Base-by-base conservation (phyloP, 2,888 invertebrate species). In the Macrosoma leucophasiata region DNA sequence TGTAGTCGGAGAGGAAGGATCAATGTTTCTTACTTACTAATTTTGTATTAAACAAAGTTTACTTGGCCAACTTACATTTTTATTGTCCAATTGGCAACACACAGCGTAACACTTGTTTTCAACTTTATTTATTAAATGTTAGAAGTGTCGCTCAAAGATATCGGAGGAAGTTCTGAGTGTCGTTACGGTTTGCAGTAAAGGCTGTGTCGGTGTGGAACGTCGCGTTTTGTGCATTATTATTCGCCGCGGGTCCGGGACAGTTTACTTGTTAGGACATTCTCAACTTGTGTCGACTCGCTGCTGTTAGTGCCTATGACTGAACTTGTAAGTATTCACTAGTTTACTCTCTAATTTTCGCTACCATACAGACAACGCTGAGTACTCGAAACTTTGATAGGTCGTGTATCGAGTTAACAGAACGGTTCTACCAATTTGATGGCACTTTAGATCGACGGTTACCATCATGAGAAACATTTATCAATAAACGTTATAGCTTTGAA, bases 331-430 rank as follows among this genome's bases (percentile, higher is more conserved):
- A 57, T 61, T 52, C 58, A 44, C 39, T 52, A 63, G 64, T 67
- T 68, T 70, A 55, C 61, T 61, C 66, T 65, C 59, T 65, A 70
- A 69, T 70, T 74, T 72, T 60, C 60, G 55, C 62, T 60, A 49
- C 46, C 57, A 53, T 62, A 57, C n/a, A n/a, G n/a, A n/a, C n/a
- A n/a, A n/a, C 58, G 59, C 62, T 39, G 29, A 28, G 20, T 30
- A 39, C 32, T 36, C 36, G 30, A 27, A 30, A 46, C n/a, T 32
- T 38, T 41, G 29, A 31, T 13, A 22, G 22, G 27, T 36, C 29
- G 27, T 34, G 36, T 34, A 33, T 45, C 39, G 27, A 33, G 40
- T 45, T 42, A 39, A 40, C 38, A 22, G 40, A 40, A 41, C n/a
- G n/a, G n/a, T n/a, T n/a, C n/a, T n/a, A n/a, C n/a, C n/a, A n/a